A percentile compares a stretch with the other conserved stretches of the same genome.
These are phyloP conservation scores for Labeo catla DNA, from an alignment of 2,113 vertebrate genomes.

Conservation along the genomic window DNA sequence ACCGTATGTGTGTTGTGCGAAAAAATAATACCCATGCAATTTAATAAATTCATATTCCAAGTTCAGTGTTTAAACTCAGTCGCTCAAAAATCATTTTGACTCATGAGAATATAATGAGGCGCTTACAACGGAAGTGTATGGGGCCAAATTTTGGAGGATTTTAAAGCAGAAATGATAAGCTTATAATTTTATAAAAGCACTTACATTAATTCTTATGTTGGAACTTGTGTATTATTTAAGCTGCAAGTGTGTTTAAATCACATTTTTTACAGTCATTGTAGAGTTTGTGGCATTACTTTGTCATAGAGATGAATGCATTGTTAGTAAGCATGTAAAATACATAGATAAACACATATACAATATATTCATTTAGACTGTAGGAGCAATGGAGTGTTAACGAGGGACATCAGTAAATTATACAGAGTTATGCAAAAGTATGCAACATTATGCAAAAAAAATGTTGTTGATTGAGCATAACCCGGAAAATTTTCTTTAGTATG, in stretches of 20 bases:
- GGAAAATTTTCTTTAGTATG: neutral
- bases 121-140: neutral
- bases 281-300: neutral
- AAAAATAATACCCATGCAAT: neutral
- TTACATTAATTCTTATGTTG: neutral
- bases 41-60: neutral
- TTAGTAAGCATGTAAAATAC: neutral
- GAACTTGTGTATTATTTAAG: neutral
- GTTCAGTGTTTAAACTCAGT: neutral
- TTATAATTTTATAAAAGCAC: neutral
- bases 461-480: neutral
- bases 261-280: neutral
- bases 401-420: neutral
- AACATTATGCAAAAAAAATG: neutral
- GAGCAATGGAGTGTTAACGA: neutral
- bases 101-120: neutral
- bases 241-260: neutral
- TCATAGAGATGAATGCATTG: neutral
- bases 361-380: neutral
- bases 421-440: neutral
- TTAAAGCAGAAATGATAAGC: neutral
- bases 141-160: neutral
- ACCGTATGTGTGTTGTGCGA: neutral
- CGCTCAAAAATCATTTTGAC: neutral
- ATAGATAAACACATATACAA: too few relatives aligned